Conservation (phyloP, 2,888 invertebrate genomes). For the Drosophila macrothrix region DNA sequence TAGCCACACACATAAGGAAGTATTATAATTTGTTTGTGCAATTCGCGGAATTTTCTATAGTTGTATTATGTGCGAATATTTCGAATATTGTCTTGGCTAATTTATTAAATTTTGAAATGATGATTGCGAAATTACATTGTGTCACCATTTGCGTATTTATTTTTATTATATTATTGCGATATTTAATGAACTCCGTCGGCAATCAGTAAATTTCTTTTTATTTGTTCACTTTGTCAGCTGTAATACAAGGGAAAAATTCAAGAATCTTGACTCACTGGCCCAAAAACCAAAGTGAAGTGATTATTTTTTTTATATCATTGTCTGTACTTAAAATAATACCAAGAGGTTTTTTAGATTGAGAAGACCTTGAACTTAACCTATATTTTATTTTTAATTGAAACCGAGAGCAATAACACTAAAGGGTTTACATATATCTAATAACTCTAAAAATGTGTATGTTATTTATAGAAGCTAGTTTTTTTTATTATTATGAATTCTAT, state of each 20-base stretch:
- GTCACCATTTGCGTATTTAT: constrained; percentile 34
- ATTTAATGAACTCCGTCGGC: constrained; percentile 68
- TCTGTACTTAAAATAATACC: constrained; percentile 7
- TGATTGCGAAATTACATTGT: constrained; percentile 37
- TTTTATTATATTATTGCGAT: constrained; percentile 19
- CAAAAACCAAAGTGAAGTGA: not conserved
- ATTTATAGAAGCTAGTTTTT: too few relatives aligned
- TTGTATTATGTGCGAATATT: constrained; percentile 43
- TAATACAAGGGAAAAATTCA: constrained; percentile 53
- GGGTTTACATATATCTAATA: not conserved
- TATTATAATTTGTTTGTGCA: constrained; percentile 41
- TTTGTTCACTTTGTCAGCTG: constrained; percentile 49
- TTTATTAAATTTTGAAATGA: constrained; percentile 8
- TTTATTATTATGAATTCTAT: not conserved
- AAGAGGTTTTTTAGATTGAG: constrained; percentile 16
- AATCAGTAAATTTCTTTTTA: constrained; percentile 52
- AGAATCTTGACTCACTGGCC: constrained; percentile 51
- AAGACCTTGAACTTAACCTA: constrained; percentile 50
- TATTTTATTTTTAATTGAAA: constrained; percentile 7
- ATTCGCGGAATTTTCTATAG: constrained; percentile 44
- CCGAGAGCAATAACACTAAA: constrained; percentile 7
- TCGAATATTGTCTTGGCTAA: constrained; percentile 29
- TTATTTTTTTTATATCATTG: not conserved
- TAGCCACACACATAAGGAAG: constrained; percentile 5
- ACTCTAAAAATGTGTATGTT: not conserved